phyloP scores from a whole-genome alignment of 2,113 vertebrate genomes.

The Sinocyclocheilus grahami region DNA sequence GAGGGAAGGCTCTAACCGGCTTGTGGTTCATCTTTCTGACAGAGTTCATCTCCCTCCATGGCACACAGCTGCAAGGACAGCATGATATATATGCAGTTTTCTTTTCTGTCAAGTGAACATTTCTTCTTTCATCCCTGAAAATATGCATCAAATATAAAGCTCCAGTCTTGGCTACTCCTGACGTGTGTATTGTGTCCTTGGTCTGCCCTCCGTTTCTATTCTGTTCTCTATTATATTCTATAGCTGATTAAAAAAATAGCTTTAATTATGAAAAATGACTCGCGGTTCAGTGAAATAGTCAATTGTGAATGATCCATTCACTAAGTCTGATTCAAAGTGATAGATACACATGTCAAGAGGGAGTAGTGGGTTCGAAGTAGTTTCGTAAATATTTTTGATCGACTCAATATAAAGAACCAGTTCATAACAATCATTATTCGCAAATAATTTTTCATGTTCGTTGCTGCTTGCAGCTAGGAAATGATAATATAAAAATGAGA shows the following conservation, averaged over 20 bases:
- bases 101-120: neutral
- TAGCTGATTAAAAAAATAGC: neutral
- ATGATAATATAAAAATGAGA: neutral
- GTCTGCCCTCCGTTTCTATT: neutral
- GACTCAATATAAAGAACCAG: neutral
- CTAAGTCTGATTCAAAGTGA: neutral
- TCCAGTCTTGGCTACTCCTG: neutral
- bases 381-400: neutral
- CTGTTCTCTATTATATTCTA: neutral
- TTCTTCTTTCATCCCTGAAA: neutral
- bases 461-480: neutral
- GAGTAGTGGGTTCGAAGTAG: neutral
- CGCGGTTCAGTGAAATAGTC: neutral
- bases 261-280: neutral
- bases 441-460: neutral
- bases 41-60: neutral
- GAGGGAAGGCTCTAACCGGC: neutral
- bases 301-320: neutral
- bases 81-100: neutral
- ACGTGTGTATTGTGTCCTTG: neutral
- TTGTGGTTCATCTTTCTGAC: conserved; percentile 26
- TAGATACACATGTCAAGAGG: neutral
- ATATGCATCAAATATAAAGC: neutral
- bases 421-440: neutral
- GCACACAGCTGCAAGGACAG: conserved; percentile 18